These are phyloP conservation scores for Gnathonemus longibarbis DNA, from an alignment of 2,113 vertebrate species.

Conservation along the genomic window DNA sequence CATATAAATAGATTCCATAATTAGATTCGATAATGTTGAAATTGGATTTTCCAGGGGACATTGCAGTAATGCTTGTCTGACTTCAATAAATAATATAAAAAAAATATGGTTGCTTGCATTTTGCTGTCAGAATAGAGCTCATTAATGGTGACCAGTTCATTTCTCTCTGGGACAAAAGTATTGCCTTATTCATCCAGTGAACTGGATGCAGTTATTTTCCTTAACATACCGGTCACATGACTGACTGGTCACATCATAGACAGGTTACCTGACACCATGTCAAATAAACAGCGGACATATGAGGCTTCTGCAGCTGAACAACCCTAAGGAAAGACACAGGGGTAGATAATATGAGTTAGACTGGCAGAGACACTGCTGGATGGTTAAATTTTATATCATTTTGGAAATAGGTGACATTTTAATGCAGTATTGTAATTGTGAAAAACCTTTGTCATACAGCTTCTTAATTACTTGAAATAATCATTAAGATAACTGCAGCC, in stretches of 20 bases:
- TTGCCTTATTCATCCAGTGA: background rate
- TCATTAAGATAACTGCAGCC: background rate
- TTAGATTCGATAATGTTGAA: background rate
- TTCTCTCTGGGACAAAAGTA: background rate
- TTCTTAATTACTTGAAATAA: background rate
- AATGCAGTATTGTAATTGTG: background rate
- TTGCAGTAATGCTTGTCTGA: background rate
- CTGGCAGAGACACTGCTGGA: background rate
- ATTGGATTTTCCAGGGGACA: background rate
- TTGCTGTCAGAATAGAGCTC: background rate
- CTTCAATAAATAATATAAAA: background rate
- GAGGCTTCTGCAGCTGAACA: background rate
- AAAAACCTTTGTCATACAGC: background rate
- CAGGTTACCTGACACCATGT: background rate
- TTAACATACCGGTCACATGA: background rate
- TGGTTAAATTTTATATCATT: background rate
- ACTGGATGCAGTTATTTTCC: background rate
- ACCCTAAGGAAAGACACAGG: background rate
- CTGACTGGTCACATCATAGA: background rate
- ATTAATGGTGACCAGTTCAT: background rate
- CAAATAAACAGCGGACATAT: background rate
- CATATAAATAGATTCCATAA: background rate
- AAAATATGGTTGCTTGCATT: background rate
- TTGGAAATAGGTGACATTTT: background rate
- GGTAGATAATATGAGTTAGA: background rate